Conservation (phyloP, 2,113 vertebrate species). For the Melanostigma gelatinosum region DNA sequence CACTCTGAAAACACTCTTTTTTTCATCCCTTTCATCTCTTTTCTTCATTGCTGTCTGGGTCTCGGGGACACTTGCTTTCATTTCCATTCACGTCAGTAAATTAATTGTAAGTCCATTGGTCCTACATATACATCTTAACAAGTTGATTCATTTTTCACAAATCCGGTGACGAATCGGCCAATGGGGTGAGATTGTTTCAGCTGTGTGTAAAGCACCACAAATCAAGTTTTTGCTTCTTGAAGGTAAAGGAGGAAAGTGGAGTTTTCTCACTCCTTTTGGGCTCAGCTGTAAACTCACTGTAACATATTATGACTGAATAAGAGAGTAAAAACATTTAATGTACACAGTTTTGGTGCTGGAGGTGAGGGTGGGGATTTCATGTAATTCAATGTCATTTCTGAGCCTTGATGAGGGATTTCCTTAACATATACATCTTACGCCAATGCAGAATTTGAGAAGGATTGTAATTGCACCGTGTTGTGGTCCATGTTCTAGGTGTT, state of each 20-base stretch:
- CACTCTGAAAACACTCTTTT: constrained; percentile 1
- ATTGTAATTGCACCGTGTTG: not conserved
- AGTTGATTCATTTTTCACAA: constrained; percentile 37
- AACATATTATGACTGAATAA: not conserved
- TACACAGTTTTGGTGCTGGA: not conserved
- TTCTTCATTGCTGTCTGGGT: constrained; percentile 51
- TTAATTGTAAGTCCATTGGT: constrained; percentile 54
- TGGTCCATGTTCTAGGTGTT: constrained; percentile 8
- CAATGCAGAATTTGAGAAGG: not conserved
- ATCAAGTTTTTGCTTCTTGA: not conserved
- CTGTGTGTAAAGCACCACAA: not conserved
- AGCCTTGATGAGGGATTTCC: constrained; percentile 3
- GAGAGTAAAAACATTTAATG: not conserved
- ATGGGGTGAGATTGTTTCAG: not conserved
- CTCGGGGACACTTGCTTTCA: constrained; percentile 48
- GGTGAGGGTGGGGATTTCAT: not conserved
- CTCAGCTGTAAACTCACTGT: not conserved
- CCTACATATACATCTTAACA: constrained; percentile 35
- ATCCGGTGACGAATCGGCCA: constrained; percentile 24
- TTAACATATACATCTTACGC: not conserved
- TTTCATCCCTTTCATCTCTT: constrained; percentile 7
- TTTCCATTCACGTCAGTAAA: constrained; percentile 60
- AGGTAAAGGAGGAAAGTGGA: not conserved
- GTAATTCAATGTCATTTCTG: not conserved
- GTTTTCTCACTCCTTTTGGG: not conserved